Percentiles rank a stretch among this genome's conserved stretches.
Conservation (phyloP, 1,140 invertebrate genomes). For the Euwallacea similis region DNA sequence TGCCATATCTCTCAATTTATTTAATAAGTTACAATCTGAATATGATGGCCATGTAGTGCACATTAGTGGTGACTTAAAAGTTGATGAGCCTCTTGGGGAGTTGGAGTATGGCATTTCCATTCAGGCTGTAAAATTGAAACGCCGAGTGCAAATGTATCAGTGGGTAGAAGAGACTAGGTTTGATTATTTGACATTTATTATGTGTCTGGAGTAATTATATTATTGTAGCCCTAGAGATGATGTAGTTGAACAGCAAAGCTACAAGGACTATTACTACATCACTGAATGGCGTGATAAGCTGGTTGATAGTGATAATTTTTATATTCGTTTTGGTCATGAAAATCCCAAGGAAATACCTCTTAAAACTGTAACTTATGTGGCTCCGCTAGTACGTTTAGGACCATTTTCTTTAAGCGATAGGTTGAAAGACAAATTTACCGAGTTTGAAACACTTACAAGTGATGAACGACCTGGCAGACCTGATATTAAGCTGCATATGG, state of each 20-base stretch:
- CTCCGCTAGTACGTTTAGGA: slow-evolving; percentile 61
- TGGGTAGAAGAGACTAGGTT: slow-evolving; percentile 77
- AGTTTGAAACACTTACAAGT: slow-evolving; percentile 78
- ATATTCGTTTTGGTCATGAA: slow-evolving; percentile 71
- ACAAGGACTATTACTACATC: slow-evolving; percentile 68
- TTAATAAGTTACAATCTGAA: slow-evolving; percentile 60
- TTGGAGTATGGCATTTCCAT: slow-evolving; percentile 58
- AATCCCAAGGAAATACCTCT: slow-evolving; percentile 69
- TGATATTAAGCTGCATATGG: slow-evolving; percentile 83
- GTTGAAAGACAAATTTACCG: slow-evolving; percentile 74
- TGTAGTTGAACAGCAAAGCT: slow-evolving; percentile 39
- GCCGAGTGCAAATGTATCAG: slow-evolving; percentile 79
- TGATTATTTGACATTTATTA: slow-evolving; percentile 49
- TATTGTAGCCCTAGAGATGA: slow-evolving; percentile 22
- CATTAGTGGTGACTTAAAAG: slow-evolving; percentile 68
- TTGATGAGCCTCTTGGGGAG: slow-evolving; percentile 80
- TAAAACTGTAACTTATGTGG: slow-evolving; percentile 57
- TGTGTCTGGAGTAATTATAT: background rate
- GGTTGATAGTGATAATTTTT: slow-evolving; percentile 74
- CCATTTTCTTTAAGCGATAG: slow-evolving; percentile 59
- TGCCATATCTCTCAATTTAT: slow-evolving; percentile 60
- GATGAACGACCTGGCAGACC: slow-evolving; percentile 78
- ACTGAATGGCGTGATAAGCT: slow-evolving; percentile 82
- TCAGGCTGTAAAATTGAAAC: slow-evolving; percentile 53
- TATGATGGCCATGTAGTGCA: slow-evolving; percentile 78